phyloP scores from a whole-genome alignment of 2,888 invertebrate genomes.

The Andrena camellia region DNA sequence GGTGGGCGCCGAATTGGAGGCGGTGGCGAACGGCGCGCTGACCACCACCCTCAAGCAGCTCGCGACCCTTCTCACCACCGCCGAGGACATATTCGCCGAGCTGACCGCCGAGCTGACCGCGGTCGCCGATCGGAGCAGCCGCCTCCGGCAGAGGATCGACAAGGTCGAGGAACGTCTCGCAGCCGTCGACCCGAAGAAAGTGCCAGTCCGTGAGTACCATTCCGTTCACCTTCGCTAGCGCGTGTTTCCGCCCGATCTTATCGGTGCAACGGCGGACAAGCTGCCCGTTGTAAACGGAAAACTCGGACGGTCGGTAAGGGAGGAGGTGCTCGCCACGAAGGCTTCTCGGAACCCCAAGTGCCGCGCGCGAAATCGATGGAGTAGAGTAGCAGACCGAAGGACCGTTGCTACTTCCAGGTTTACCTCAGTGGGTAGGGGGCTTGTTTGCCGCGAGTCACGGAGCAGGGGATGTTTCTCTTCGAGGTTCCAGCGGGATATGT shows the following conservation, averaged over 20 bases:
- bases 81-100: slow-evolving; percentile 94
- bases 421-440: neutral
- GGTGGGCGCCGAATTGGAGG: slow-evolving; percentile 93
- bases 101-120: slow-evolving; percentile 91
- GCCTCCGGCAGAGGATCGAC: slow-evolving; percentile 90
- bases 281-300: slow-evolving; percentile 21
- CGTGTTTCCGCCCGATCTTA: slow-evolving; percentile 4
- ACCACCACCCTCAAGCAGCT: slow-evolving; percentile 94
- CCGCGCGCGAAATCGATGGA: slow-evolving; percentile 10
- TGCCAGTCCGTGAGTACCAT: slow-evolving; percentile 95
- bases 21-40: slow-evolving; percentile 94
- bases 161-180: slow-evolving; percentile 90
- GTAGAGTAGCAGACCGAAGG: neutral
- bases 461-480: too few relatives aligned
- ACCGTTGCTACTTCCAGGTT: neutral
- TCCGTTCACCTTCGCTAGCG: slow-evolving; percentile 14
- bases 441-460: too few relatives aligned
- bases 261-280: slow-evolving; percentile 25
- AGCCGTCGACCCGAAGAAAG: slow-evolving; percentile 94
- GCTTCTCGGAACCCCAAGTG: slow-evolving; percentile 6
- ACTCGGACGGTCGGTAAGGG: neutral
- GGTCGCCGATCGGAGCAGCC: slow-evolving; percentile 91
- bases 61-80: slow-evolving; percentile 92
- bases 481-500: too few relatives aligned
- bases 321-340: neutral